Base-by-base conservation (phyloP, 2,888 invertebrate genomes). In the Allolobophora icterica region DNA sequence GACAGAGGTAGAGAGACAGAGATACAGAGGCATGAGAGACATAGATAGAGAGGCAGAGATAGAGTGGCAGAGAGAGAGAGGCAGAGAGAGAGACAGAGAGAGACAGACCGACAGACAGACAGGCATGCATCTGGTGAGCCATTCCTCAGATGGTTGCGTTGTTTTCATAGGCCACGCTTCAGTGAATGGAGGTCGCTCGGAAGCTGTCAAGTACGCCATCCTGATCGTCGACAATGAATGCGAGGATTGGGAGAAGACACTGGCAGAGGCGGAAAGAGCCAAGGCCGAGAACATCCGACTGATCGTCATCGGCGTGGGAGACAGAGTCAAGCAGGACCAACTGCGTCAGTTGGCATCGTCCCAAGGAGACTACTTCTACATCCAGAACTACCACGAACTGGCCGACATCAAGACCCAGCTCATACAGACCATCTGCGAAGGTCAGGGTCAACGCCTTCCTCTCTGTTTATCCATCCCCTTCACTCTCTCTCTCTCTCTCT, bases 281-380 rank as follows among this genome's bases (percentile, higher is more conserved):
- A 89, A 52, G 45, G 11, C 3, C 6, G 89, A 34, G 6, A 24
- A 11, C 15, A 40, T 89, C 40, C 89, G 52, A 3, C 40, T 89
- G 21, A 38, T 89, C 21, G 42, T 89, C 38, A 89, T 89, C 24
- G 89, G 89, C 6, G 89, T 89, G 30, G 89, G 89, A 19, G 42
- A 42, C 21, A 33, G 33, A 1, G 40, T 89, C n/a, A 6, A 89
- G 3, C n/a, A 42, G 40, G 42, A 42, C 33, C 17, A 89, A 38
- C 89, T 89, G 42, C 17, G 34, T 8, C 35, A 33, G 19, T 21
- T 89, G 33, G 4, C 15, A 42, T n/a, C 45, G 3, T 4, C 6
- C 5, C 0, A 1, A 0, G 21, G 19, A 33, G 19, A 89, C 42
- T n/a, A 35, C 89, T 33, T 89, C 89, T 34, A 33, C n/a, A 30